Percentiles rank a stretch among this genome's conserved stretches.
Evolutionary conservation across 2,113 vertebrate genomes (phyloP).

Genomic region (Bos javanicus): DNA sequence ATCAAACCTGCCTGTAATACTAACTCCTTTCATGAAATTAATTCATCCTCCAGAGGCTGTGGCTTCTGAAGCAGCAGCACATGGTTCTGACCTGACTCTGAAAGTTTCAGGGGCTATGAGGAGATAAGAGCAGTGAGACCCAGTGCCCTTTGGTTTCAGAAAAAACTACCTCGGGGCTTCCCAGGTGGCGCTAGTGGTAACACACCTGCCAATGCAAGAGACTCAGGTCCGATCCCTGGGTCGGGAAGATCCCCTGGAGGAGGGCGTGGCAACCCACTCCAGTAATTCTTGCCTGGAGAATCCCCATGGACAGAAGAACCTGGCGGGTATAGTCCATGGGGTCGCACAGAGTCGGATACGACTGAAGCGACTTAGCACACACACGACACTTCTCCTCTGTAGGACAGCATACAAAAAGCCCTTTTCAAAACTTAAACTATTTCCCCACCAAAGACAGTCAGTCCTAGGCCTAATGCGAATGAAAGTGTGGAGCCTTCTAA

Average conservation of each 20-base stretch:
- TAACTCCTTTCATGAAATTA: not conserved
- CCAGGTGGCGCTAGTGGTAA: not conserved
- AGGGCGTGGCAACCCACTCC: not conserved
- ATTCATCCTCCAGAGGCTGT: not conserved
- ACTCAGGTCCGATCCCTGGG: not conserved
- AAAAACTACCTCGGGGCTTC: not conserved
- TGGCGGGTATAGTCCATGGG: not conserved
- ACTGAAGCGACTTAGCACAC: not conserved
- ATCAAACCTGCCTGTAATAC: not conserved
- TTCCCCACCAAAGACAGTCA: not conserved
- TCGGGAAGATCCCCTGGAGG: not conserved
- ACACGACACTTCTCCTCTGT: not conserved
- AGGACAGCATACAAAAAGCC: not conserved
- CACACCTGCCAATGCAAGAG: not conserved
- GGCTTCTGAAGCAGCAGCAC: not conserved
- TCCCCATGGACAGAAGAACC: not conserved
- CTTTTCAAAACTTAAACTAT: not conserved
- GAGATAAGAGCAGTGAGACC: not conserved
- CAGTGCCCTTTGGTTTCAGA: not conserved
- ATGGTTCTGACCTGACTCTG: not conserved
- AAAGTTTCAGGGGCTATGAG: not conserved
- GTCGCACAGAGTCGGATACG: not conserved
- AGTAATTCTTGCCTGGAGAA: not conserved
- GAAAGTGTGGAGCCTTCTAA: not conserved
- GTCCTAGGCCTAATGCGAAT: not conserved